A percentile compares a stretch with the other conserved stretches of the same genome.
Evolutionary conservation across 2,113 vertebrate species (phyloP).

Genomic region (Cephalopholis sonnerati): DNA sequence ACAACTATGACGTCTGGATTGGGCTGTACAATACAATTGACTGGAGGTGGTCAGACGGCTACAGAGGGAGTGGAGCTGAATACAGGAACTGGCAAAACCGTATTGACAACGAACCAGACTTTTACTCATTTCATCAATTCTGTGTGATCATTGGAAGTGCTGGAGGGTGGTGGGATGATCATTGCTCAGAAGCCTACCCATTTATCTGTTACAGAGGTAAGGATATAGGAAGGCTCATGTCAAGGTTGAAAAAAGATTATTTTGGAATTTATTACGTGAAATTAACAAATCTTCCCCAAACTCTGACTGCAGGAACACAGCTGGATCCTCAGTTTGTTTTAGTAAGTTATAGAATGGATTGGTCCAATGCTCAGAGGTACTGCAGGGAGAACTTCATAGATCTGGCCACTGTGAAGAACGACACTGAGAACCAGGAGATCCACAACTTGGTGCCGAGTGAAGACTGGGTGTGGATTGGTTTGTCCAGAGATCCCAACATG

Average conservation of each 20-base stretch:
- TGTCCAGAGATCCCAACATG: background rate
- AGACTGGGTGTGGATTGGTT: background rate
- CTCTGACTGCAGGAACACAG: conserved; percentile 5
- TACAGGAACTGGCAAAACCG: background rate
- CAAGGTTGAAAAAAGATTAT: background rate
- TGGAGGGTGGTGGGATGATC: background rate
- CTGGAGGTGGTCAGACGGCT: conserved; percentile 34
- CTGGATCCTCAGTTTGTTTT: background rate
- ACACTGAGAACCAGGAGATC: background rate
- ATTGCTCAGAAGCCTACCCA: fast-evolving
- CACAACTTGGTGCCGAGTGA: fast-evolving
- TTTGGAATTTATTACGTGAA: background rate
- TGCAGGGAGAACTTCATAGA: conserved; percentile 1
- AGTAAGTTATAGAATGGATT: fast-evolving
- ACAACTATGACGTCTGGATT: background rate
- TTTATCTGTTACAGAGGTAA: conserved; percentile 10
- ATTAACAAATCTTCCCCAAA: background rate
- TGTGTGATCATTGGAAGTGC: background rate
- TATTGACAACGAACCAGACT: background rate
- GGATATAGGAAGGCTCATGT: background rate
- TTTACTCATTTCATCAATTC: fast-evolving
- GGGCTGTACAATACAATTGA: background rate
- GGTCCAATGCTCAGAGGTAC: background rate
- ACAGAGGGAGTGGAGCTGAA: background rate
- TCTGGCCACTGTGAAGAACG: conserved; percentile 14